Evolutionary conservation across 2,888 invertebrate species (phyloP).

Genomic region (Polymixis flavicincta): DNA sequence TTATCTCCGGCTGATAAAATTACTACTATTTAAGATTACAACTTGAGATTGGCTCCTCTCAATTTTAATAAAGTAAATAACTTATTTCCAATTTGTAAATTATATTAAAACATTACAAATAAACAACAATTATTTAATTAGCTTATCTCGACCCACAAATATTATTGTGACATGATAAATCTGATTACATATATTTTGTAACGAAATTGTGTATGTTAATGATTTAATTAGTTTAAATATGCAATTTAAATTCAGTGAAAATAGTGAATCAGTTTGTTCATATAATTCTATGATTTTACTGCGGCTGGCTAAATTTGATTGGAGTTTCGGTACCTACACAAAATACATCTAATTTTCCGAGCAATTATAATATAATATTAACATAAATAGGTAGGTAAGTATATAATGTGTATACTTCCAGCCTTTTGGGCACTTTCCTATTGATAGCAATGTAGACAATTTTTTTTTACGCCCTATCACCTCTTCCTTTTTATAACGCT

Average conservation of each 20-base stretch:
- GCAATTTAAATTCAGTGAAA: conserved; percentile 46
- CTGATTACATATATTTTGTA: conserved; percentile 7
- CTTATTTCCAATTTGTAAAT: neutral
- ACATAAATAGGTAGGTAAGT: too few species aligned
- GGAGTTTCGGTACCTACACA: too few species aligned
- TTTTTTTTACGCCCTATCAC: too few species aligned
- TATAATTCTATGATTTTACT: conserved; percentile 11
- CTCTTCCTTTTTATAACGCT: too few species aligned
- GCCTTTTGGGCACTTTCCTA: too few species aligned
- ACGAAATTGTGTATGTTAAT: conserved; percentile 15
- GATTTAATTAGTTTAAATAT: conserved; percentile 25
- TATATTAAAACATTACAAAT: neutral
- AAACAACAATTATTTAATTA: neutral
- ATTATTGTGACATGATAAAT: conserved; percentile 2
- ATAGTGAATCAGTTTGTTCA: neutral
- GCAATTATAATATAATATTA: neutral
- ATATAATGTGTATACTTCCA: too few species aligned
- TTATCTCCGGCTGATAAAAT: too few species aligned
- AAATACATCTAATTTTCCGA: neutral
- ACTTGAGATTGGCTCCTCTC: too few species aligned
- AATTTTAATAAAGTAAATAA: too few species aligned
- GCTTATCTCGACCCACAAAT: neutral
- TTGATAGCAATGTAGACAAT: too few species aligned
- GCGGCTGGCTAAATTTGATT: conserved; percentile 3
- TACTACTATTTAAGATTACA: too few species aligned